Evolutionary conservation across 1,140 invertebrate genomes (phyloP).

Genomic region (Drosophila ohnishii): DNA sequence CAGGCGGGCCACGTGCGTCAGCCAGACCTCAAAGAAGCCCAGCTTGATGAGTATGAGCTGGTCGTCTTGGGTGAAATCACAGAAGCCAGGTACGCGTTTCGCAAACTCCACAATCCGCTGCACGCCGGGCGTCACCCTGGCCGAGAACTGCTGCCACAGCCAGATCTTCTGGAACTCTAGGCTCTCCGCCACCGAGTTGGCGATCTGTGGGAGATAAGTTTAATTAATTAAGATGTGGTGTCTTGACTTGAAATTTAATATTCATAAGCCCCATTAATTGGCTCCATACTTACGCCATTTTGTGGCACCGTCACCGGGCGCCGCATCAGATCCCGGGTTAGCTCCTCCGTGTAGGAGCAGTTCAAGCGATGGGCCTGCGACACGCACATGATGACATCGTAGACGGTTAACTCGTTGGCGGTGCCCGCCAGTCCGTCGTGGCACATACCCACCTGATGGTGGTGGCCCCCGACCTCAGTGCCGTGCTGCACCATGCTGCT

Average conservation of each 20-base stretch:
- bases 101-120: slow-evolving; percentile 97
- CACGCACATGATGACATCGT: slow-evolving; percentile 94
- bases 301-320: slow-evolving; percentile 82
- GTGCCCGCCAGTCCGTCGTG: slow-evolving; percentile 67
- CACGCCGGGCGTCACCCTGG: slow-evolving; percentile 92
- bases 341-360: slow-evolving; percentile 95
- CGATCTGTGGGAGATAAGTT: slow-evolving; percentile 69
- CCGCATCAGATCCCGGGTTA: slow-evolving; percentile 88
- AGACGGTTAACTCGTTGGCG: slow-evolving; percentile 86
- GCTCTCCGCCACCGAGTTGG: slow-evolving; percentile 87
- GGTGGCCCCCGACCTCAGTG: slow-evolving; percentile 38
- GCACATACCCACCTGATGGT: slow-evolving; percentile 69
- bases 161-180: slow-evolving; percentile 88
- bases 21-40: slow-evolving; percentile 98
- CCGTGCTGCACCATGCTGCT: slow-evolving; percentile 57
- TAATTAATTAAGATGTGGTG: not conserved
- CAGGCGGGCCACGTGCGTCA: slow-evolving; percentile 92
- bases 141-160: slow-evolving; percentile 91
- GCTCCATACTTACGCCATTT: slow-evolving; percentile 83
- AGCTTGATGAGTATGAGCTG: slow-evolving; percentile 97
- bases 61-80: slow-evolving; percentile 94
- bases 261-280: no score
- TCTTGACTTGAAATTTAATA: not conserved
- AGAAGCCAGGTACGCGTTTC: slow-evolving; percentile 95
- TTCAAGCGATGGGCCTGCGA: slow-evolving; percentile 95